phyloP scores from a whole-genome alignment of 92 coral and sea anemone genomes.

The Phenganax stokvisi region DNA sequence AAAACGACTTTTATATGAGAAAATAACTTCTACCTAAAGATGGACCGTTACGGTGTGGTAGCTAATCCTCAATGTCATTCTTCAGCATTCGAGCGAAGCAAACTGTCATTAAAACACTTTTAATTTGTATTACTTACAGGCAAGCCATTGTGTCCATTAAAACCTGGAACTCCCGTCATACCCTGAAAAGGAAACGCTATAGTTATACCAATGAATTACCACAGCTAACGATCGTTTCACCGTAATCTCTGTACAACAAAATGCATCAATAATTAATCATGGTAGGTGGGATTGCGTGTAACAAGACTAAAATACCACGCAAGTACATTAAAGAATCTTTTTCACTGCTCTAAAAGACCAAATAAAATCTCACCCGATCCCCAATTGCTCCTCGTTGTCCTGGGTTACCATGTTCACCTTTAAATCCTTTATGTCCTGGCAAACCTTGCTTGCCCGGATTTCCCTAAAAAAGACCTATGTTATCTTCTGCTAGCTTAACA shows the following conservation, averaged over 20 bases:
- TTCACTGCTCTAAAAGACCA: neutral
- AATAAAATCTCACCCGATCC: constrained; percentile 18
- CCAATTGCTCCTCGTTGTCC: constrained; percentile 57
- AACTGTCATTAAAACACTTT: neutral
- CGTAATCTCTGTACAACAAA: too few species aligned
- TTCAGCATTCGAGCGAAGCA: neutral
- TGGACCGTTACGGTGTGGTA: too few species aligned
- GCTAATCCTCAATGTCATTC: neutral
- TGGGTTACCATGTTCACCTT: constrained; percentile 48
- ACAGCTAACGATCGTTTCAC: too few species aligned
- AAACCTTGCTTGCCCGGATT: constrained; percentile 55
- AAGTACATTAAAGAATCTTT: neutral
- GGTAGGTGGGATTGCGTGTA: neutral
- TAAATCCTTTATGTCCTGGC: constrained; percentile 48
- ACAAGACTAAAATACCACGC: neutral
- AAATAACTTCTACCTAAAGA: too few species aligned
- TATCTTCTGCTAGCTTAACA: too few species aligned
- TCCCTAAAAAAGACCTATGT: neutral
- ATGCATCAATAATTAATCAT: neutral
- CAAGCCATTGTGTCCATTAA: constrained; percentile 29
- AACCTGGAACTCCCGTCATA: constrained; percentile 30
- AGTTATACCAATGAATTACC: too few species aligned
- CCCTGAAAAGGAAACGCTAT: neutral
- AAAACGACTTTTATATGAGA: too few species aligned
- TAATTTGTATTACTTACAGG: constrained; percentile 6